phyloP scores from a whole-genome alignment of 2,888 invertebrate species.

The Yponomeuta sedellus region DNA sequence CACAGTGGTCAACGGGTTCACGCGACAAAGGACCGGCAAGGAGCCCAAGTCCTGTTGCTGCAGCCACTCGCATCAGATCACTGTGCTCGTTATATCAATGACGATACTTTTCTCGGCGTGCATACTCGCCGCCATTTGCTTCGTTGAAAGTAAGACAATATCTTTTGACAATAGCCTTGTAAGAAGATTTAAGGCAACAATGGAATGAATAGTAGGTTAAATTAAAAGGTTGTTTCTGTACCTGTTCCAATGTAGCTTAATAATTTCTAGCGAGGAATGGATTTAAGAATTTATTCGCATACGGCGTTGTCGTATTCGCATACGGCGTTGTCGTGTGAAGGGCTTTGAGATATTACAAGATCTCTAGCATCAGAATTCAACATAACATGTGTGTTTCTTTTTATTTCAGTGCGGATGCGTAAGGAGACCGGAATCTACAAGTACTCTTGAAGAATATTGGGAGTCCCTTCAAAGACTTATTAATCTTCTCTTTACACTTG shows the following conservation, averaged over 20 bases:
- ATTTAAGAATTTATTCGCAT: no score
- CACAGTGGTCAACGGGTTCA: slow-evolving; percentile 88
- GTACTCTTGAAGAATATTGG: slow-evolving; percentile 49
- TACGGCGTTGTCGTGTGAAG: no score
- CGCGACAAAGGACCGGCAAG: slow-evolving; percentile 78
- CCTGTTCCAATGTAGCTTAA: no score
- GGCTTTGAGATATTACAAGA: no score
- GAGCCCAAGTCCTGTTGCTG: slow-evolving; percentile 82
- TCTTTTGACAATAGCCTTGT: not conserved
- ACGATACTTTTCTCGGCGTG: slow-evolving; percentile 88
- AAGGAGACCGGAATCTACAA: slow-evolving; percentile 70
- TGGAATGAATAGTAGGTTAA: no score
- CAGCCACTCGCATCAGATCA: slow-evolving; percentile 85
- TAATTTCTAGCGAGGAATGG: no score
- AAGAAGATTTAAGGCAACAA: no score
- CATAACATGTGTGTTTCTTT: slow-evolving; percentile 23
- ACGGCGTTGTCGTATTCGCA: no score
- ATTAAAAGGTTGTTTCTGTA: no score
- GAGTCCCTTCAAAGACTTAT: slow-evolving; percentile 5
- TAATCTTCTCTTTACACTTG: not conserved
- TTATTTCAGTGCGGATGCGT: slow-evolving; percentile 69
- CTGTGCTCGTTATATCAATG: slow-evolving; percentile 88
- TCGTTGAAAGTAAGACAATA: slow-evolving; percentile 86
- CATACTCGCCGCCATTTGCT: slow-evolving; percentile 87
- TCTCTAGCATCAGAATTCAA: no score